Conservation (phyloP, 2,797 vertebrate genomes). For the Pangasius mekongensis region DNA sequence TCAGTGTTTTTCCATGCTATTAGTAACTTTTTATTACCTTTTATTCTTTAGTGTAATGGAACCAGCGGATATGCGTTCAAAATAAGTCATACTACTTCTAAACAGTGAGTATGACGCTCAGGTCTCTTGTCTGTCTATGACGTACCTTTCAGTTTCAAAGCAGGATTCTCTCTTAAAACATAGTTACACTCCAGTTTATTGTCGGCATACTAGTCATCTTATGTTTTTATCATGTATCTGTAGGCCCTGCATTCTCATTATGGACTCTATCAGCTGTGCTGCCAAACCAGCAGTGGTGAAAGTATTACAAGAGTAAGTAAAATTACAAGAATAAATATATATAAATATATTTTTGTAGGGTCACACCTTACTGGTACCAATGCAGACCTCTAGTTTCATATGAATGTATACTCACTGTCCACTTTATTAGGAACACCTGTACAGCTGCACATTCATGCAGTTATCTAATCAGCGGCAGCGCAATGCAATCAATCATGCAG, state of each 20-base stretch:
- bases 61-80: neutral
- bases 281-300: conserved; percentile 81
- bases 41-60: conserved; percentile 13
- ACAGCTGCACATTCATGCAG: too few species aligned
- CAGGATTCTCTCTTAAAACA: neutral
- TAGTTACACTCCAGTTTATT: neutral
- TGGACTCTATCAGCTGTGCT: conserved; percentile 83
- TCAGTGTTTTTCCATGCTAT: neutral
- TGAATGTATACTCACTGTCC: too few species aligned
- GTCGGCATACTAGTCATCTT: neutral
- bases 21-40: neutral
- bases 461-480: too few species aligned
- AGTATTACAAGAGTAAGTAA: conserved; percentile 82
- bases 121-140: neutral
- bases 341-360: too few species aligned
- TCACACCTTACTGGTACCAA: too few species aligned
- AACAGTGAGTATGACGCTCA: conserved; percentile 40
- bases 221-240: neutral
- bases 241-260: conserved; percentile 86
- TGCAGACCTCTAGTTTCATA: too few species aligned
- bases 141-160: neutral
- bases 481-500: too few species aligned
- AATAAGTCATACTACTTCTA: neutral
- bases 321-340: conserved; percentile 79
- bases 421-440: too few species aligned